phyloP scores from a whole-genome alignment of 2,888 invertebrate genomes.

The Sicus ferrugineus region DNA sequence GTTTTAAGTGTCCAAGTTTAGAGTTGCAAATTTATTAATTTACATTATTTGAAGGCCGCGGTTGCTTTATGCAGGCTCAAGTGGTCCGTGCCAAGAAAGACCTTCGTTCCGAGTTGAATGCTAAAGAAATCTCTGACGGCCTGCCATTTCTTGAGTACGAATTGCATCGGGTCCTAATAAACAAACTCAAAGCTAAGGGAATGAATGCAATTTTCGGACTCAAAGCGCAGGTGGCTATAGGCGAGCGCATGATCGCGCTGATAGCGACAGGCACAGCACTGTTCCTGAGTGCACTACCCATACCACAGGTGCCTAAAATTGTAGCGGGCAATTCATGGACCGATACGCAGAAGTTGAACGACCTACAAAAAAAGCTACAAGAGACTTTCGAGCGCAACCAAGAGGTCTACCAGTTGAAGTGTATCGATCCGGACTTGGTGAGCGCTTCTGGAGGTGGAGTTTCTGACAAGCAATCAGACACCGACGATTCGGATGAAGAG shows the following conservation, averaged over 20 bases:
- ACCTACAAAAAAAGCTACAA: conserved; percentile 74
- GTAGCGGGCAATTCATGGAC: conserved; percentile 73
- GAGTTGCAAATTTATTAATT: not conserved
- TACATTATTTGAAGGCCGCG: conserved; percentile 65
- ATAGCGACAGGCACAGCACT: conserved; percentile 90
- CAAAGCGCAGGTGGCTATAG: conserved; percentile 81
- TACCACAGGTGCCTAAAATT: conserved; percentile 77
- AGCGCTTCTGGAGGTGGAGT: conserved; percentile 35
- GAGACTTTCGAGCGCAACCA: conserved; percentile 77
- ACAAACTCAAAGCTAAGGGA: conserved; percentile 90
- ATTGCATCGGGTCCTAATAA: conserved; percentile 86
- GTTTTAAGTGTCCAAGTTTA: not conserved
- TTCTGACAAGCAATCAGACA: conserved; percentile 64
- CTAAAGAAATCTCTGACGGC: conserved; percentile 94
- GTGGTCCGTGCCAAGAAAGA: conserved; percentile 82
- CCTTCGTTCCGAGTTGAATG: conserved; percentile 82
- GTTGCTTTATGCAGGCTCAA: conserved; percentile 75
- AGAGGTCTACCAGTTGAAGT: conserved; percentile 74
- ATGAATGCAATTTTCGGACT: conserved; percentile 95
- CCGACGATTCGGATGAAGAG: conserved; percentile 75
- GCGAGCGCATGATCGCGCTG: conserved; percentile 87
- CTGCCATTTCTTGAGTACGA: conserved; percentile 96
- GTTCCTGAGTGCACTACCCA: conserved; percentile 79
- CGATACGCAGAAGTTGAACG: conserved; percentile 71
- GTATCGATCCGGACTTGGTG: conserved; percentile 59